Evolutionary conservation across 2,888 invertebrate genomes (phyloP).

Genomic region (Notocelia uddmanniana): DNA sequence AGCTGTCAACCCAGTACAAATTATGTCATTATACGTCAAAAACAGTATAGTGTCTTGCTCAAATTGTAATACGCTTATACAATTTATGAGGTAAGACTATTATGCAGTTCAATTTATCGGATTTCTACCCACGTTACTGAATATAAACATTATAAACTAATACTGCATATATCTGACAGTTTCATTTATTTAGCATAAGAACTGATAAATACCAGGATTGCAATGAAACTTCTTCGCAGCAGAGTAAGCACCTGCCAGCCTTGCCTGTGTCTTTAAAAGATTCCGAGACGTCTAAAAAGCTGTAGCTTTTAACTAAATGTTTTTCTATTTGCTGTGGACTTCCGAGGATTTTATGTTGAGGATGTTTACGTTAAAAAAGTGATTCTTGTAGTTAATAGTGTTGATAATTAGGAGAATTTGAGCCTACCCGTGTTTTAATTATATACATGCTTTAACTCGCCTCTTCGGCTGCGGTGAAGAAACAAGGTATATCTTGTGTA

Average conservation of each 20-base stretch:
- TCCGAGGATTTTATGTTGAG: conserved; percentile 1
- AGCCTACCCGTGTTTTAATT: background rate
- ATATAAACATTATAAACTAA: too few relatives aligned
- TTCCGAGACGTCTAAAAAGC: conserved; percentile 36
- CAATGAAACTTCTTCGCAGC: conserved; percentile 30
- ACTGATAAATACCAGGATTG: conserved; percentile 14
- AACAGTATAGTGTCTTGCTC: too few relatives aligned
- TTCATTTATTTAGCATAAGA: conserved; percentile 18
- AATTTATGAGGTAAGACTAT: too few relatives aligned
- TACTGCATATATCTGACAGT: too few relatives aligned
- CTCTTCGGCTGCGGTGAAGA: too few relatives aligned
- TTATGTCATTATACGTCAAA: too few relatives aligned
- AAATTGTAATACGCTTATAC: too few relatives aligned
- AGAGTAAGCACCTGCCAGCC: conserved; percentile 35
- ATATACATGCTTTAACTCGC: background rate
- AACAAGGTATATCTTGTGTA: too few relatives aligned
- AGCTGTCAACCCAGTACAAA: too few relatives aligned
- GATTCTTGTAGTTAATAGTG: background rate
- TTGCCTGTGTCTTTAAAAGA: conserved; percentile 28
- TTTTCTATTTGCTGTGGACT: conserved; percentile 20
- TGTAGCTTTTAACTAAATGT: conserved; percentile 32
- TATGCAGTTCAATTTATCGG: too few relatives aligned
- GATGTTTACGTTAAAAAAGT: conserved; percentile 7
- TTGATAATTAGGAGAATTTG: conserved; percentile 4
- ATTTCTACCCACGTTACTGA: too few relatives aligned